A percentile compares a stretch with the other conserved stretches of the same genome.
Evolutionary conservation across 2,888 invertebrate genomes (phyloP).

Genomic region (Eledone cirrhosa): DNA sequence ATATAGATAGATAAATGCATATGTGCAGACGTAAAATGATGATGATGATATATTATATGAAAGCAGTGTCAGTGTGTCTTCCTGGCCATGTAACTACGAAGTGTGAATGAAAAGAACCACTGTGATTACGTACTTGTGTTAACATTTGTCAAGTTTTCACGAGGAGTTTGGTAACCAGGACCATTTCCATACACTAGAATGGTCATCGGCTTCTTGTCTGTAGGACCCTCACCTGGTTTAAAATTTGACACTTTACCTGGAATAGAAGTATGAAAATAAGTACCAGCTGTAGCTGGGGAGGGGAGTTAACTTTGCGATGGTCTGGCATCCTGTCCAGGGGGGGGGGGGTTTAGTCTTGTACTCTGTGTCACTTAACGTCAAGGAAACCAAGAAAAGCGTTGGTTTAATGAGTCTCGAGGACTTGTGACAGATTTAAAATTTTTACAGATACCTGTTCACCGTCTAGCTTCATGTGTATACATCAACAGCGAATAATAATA

Average conservation of each 20-base stretch:
- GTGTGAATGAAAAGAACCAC: neutral
- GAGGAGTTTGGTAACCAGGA: slow-evolving; percentile 36
- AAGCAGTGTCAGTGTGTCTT: neutral
- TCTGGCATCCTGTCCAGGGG: too few relatives aligned
- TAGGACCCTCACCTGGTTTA: slow-evolving; percentile 25
- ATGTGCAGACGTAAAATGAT: neutral
- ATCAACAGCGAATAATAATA: too few relatives aligned
- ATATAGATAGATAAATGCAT: too few relatives aligned
- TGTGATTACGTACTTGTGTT: slow-evolving; percentile 38
- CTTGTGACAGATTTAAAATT: too few relatives aligned
- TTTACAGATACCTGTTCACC: too few relatives aligned
- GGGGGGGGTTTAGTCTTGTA: too few relatives aligned
- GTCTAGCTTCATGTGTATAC: too few relatives aligned
- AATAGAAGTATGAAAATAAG: neutral
- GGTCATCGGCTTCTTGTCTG: slow-evolving; percentile 44
- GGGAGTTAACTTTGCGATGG: too few relatives aligned
- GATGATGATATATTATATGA: slow-evolving; percentile 6
- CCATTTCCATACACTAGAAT: slow-evolving; percentile 53
- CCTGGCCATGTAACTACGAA: neutral
- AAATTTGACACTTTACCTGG: neutral
- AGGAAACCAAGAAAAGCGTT: too few relatives aligned
- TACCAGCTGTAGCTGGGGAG: too few relatives aligned
- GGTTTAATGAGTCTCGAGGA: too few relatives aligned
- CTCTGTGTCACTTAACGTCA: too few relatives aligned
- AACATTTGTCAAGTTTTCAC: slow-evolving; percentile 41